Base-by-base conservation (phyloP, 2,888 invertebrate species). In the Oasisia sp. region DNA sequence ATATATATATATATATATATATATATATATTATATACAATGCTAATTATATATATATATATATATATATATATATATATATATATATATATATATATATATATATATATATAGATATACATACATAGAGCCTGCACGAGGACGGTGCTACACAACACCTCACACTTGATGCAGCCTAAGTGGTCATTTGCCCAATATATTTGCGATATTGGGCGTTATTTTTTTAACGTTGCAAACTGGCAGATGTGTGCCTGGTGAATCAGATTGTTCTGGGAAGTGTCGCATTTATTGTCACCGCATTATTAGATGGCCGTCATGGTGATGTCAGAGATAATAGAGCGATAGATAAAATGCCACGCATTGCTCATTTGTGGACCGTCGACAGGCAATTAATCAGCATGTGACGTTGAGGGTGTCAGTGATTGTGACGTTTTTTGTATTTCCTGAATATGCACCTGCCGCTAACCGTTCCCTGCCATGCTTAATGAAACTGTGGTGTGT, bases 201-300 rank as follows among this genome's bases (percentile, higher is more conserved):
- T 38, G 38, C 38, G 38, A 38, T 38, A 38, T 50, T 9, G 50
- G 74, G 7, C 74, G n/a, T 74, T 50, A 12, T 5, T 50, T 27
- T 74, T 74, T 74, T n/a, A 19, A 19, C 19, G 74, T 74, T 74
- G 19, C 27, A 74, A 7, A 27, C 27, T 74, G 74, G 5, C 27
- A 74, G 0, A 7, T 74, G 74, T 27, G 74, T 74, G 74, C 74
- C 3, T 27, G 27, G 74, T 74, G 74, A 74, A 74, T 74, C 74
- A 74, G 74, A 74, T 27, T 74, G 74, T 74, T 74, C 74, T 74
- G 74, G 19, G 74, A 74, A 74, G n/a, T 74, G 74, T 74, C 74
- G 19, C 74, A n/a, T 27, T 74, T 74, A 74, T 27, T 27, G 19
- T n/a, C 27, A 27, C 74, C 74, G 74, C 74, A 74, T 74, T 27